Evolutionary conservation across 2,888 invertebrate genomes (phyloP).

Genomic region (Heliconius hortense): DNA sequence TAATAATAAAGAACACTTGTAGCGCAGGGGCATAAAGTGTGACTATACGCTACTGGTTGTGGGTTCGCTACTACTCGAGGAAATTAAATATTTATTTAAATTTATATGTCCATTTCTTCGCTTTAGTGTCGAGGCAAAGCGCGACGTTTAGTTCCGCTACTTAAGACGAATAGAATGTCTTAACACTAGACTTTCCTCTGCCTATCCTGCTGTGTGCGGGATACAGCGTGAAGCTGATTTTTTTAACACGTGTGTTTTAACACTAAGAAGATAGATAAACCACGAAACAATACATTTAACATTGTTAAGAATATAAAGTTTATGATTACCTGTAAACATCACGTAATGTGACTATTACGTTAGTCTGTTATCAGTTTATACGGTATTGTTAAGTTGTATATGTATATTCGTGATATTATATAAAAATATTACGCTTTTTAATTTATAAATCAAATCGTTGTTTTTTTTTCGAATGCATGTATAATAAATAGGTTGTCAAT

Average conservation of each 20-base stretch:
- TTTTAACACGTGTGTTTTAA: neutral
- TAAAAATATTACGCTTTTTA: constrained; percentile 4
- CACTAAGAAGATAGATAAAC: constrained; percentile 17
- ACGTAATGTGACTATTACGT: constrained; percentile 32
- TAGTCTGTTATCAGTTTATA: constrained; percentile 26
- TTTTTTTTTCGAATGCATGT: neutral
- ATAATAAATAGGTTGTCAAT: neutral
- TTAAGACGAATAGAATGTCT: no score
- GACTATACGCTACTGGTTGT: no score
- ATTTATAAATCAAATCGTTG: neutral
- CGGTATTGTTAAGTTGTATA: constrained; percentile 4
- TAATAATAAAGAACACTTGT: neutral
- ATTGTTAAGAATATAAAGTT: constrained; percentile 21
- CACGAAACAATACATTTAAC: constrained; percentile 16
- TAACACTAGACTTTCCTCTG: no score
- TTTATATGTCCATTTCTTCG: no score
- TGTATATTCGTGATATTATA: neutral
- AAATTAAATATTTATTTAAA: no score
- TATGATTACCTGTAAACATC: constrained; percentile 26
- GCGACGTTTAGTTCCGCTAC: no score
- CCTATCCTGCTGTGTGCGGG: no score
- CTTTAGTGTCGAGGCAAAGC: no score
- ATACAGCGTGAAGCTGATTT: no score
- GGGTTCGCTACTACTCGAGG: no score
- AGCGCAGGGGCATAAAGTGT: no score